Conservation (phyloP, 2,888 invertebrate species). For the Mallateleia sp. region DNA sequence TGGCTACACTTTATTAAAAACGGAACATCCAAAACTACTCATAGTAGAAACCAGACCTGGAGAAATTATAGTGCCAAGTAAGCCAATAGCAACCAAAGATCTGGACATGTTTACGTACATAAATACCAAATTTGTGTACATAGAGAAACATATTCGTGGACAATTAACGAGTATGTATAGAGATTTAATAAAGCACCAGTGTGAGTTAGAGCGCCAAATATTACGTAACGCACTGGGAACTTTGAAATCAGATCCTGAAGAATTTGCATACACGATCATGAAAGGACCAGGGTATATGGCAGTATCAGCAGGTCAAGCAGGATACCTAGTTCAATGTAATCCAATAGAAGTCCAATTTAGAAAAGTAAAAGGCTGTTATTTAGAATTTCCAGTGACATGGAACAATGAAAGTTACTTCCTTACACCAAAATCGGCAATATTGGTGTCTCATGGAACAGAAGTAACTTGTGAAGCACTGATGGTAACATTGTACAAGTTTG, state of each 20-base stretch:
- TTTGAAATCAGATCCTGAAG: conserved; percentile 78
- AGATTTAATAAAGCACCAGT: conserved; percentile 77
- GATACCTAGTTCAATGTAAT: conserved; percentile 82
- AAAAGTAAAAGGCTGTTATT: conserved; percentile 72
- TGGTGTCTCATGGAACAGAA: conserved; percentile 33
- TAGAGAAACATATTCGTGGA: conserved; percentile 78
- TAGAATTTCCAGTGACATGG: conserved; percentile 11
- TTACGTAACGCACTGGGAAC: conserved; percentile 78
- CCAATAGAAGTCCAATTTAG: conserved; percentile 75
- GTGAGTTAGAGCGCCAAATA: conserved; percentile 79
- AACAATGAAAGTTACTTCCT: conserved; percentile 65
- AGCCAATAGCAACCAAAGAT: conserved; percentile 1
- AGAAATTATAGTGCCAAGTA: not conserved
- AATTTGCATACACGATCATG: conserved; percentile 78
- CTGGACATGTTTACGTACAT: conserved; percentile 75
- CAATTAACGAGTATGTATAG: conserved; percentile 68
- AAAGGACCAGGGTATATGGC: conserved; percentile 81
- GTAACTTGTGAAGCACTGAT: conserved; percentile 35
- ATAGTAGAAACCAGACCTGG: conserved; percentile 30
- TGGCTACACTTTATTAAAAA: conserved; percentile 22
- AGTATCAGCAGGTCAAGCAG: conserved; percentile 80
- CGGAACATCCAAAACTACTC: conserved; percentile 57
- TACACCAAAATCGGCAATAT: conserved; percentile 76
- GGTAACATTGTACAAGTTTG: conserved; percentile 70
- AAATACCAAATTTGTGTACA: conserved; percentile 81